These are phyloP conservation scores for Ibycter americanus DNA, from an alignment of 2,797 vertebrate species.

Conservation along the genomic window DNA sequence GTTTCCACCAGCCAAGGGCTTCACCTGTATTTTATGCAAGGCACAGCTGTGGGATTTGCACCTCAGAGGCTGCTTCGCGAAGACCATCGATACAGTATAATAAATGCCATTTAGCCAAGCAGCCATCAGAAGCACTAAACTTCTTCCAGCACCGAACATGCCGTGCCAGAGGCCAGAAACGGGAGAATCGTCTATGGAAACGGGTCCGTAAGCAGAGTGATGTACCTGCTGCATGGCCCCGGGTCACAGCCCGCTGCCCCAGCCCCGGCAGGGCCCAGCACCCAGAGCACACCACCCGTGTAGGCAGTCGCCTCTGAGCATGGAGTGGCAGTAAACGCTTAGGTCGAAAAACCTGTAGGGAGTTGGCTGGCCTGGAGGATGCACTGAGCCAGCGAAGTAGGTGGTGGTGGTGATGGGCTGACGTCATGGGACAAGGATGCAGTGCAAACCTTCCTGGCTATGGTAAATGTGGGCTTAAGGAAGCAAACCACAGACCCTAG, in stretches of 20 bases:
- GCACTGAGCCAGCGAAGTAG: neutral
- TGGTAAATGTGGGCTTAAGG: neutral
- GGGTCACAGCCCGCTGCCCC: neutral
- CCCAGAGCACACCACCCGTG: rapidly evolving
- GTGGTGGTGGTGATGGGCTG: neutral
- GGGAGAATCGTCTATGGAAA: neutral
- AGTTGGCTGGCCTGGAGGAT: neutral
- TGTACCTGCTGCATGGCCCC: rapidly evolving
- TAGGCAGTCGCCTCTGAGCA: too few relatives aligned
- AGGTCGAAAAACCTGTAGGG: neutral
- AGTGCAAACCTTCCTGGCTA: neutral
- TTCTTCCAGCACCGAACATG: neutral
- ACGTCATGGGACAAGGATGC: rapidly evolving
- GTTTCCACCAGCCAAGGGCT: neutral
- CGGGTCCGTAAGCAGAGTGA: neutral
- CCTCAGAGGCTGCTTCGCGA: neutral
- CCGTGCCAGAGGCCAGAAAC: neutral
- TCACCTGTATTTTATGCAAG: neutral
- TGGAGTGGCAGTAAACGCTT: neutral
- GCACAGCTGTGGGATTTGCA: neutral
- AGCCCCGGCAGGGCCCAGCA: neutral
- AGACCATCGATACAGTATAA: neutral
- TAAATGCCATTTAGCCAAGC: neutral
- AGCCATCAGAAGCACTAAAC: neutral
- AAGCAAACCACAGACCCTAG: neutral